Percentiles rank a stretch among this genome's conserved stretches.
Conservation (phyloP, 1,140 invertebrate genomes). For the Pissodes strobi region DNA sequence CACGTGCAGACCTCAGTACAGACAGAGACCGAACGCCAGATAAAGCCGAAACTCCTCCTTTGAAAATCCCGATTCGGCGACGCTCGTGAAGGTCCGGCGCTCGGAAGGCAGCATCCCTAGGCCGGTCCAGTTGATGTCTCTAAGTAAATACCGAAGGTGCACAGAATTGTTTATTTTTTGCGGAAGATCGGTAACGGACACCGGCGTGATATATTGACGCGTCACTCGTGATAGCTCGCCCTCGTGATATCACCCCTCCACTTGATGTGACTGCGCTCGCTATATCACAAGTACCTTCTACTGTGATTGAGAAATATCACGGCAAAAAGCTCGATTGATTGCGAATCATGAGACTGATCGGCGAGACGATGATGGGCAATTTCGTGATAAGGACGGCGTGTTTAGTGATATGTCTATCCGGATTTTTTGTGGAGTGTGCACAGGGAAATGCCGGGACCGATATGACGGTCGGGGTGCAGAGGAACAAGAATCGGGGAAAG, state of each 20-base stretch:
- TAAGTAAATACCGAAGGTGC: conserved; percentile 55
- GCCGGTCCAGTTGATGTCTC: conserved; percentile 44
- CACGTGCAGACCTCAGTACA: conserved; percentile 50
- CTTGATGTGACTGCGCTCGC: conserved; percentile 9
- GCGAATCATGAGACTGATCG: too few species aligned
- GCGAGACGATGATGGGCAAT: conserved; percentile 17
- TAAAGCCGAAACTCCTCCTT: conserved; percentile 52
- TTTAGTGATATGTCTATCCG: conserved; percentile 36
- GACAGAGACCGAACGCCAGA: conserved; percentile 47
- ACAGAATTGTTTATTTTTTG: conserved; percentile 57
- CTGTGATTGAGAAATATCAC: too few species aligned
- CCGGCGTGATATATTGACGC: conserved; percentile 30
- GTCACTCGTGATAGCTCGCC: conserved; percentile 6
- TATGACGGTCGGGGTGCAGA: conserved; percentile 34
- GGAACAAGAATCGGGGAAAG: conserved; percentile 60
- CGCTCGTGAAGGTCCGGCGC: conserved; percentile 16
- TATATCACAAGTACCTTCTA: too few species aligned
- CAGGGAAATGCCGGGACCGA: conserved; percentile 35
- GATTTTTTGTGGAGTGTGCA: conserved; percentile 33
- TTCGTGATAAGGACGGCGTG: conserved; percentile 29
- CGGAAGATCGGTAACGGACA: conserved; percentile 36
- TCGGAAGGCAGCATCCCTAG: conserved; percentile 46
- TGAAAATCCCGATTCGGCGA: conserved; percentile 10
- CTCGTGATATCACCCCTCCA: conserved; percentile 3
- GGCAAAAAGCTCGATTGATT: too few species aligned